phyloP scores from a whole-genome alignment of 2,113 vertebrate genomes.

The Psettodes erumei region DNA sequence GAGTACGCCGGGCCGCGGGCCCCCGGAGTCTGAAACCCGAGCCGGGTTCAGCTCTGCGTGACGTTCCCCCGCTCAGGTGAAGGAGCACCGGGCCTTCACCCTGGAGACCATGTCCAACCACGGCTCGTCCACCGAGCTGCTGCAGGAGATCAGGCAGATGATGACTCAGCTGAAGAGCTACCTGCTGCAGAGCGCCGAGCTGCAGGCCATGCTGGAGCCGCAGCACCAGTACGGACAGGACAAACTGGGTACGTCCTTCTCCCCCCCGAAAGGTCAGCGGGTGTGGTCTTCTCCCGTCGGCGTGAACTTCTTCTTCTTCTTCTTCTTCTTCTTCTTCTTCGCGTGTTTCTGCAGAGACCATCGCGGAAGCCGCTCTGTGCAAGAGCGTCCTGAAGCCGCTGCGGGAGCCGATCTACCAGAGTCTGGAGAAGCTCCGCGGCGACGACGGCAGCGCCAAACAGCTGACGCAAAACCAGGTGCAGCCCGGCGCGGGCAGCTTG shows the following conservation, averaged over 20 bases:
- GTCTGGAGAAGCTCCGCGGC: constrained; percentile 88
- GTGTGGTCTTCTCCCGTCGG: too few species aligned
- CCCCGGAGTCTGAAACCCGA: too few species aligned
- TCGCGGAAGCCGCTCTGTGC: constrained; percentile 91
- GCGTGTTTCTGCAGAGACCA: constrained; percentile 81
- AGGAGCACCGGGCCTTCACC: constrained; percentile 91
- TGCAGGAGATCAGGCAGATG: constrained; percentile 98
- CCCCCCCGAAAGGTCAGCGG: too few species aligned
- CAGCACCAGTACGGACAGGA: constrained; percentile 70
- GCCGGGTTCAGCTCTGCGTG: too few species aligned
- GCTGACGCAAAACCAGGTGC: constrained; percentile 91
- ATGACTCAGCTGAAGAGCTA: constrained; percentile 98
- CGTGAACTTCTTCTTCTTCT: too few species aligned
- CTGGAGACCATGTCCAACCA: constrained; percentile 94
- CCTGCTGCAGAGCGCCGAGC: constrained; percentile 93
- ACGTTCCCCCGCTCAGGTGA: too few species aligned
- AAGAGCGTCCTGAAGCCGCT: constrained; percentile 96
- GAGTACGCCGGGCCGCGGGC: constrained; percentile 47
- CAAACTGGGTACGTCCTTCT: constrained; percentile 71
- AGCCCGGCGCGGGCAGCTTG: too few species aligned
- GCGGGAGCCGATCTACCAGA: constrained; percentile 86
- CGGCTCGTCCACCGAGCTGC: constrained; percentile 91
- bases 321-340: too few species aligned
- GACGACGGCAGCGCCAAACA: constrained; percentile 84
- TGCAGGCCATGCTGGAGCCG: constrained; percentile 88